Percentiles rank a stretch among this genome's conserved stretches.
Conservation (phyloP, 37 sponge, comb jelly and placozoan genomes). For the Cliona cf. orientalis region DNA sequence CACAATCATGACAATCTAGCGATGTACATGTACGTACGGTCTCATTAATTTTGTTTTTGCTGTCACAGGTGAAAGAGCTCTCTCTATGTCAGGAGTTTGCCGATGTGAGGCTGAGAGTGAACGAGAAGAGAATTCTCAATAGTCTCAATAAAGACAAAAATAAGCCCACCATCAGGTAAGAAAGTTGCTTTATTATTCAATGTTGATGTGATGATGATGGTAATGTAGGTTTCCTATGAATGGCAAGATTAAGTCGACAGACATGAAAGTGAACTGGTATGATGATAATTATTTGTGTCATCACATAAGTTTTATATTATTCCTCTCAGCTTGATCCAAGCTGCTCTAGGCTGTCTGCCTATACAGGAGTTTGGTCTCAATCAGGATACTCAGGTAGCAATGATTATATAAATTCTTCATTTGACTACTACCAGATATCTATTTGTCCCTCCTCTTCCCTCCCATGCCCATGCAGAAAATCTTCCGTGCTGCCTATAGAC, state of each 20-base stretch:
- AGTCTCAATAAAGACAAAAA: constrained; percentile 92
- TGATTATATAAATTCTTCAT: background rate
- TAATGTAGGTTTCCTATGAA: constrained; percentile 80
- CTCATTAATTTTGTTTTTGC: background rate
- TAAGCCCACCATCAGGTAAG: constrained; percentile 81
- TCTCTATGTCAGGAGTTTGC: constrained; percentile 88
- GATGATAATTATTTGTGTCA: background rate
- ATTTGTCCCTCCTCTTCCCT: background rate
- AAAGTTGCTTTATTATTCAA: background rate
- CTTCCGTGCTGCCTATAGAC: constrained; percentile 74
- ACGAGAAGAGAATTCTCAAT: constrained; percentile 91
- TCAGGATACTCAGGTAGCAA: constrained; percentile 86
- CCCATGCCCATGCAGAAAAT: constrained; percentile 61
- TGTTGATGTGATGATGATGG: background rate
- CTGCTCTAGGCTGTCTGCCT: constrained; percentile 89
- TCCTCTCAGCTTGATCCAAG: constrained; percentile 85
- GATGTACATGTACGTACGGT: background rate
- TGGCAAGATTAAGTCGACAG: constrained; percentile 91
- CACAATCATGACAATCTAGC: background rate
- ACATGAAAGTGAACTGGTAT: constrained; percentile 98
- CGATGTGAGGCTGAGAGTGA: constrained; percentile 90
- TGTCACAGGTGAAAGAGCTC: constrained; percentile 57
- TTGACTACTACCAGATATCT: background rate
- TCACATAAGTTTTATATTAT: background rate
- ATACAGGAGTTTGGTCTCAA: constrained; percentile 90